These are phyloP conservation scores for Danionella dracula DNA, from an alignment of 2,797 vertebrate genomes.

Conservation along the genomic window DNA sequence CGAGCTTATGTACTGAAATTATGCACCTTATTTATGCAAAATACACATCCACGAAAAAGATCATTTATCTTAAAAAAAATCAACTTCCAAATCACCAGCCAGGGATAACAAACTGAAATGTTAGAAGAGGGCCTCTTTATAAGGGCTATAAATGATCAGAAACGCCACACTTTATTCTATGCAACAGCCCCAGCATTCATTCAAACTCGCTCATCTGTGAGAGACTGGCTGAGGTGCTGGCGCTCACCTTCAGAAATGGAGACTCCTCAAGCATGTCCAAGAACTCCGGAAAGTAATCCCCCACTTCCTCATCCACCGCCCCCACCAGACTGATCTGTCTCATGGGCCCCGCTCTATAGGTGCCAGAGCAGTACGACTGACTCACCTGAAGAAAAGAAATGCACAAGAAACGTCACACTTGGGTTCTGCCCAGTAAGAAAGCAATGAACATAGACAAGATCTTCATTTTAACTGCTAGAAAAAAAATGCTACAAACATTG, in stretches of 20 bases:
- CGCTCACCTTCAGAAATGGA: slow-evolving; percentile 90
- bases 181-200: not conserved
- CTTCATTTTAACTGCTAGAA: too few species aligned
- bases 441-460: not conserved
- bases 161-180: not conserved
- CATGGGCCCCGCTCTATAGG: slow-evolving; percentile 95
- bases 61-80: too few species aligned
- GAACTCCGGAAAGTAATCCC: slow-evolving; percentile 96
- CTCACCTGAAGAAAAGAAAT: slow-evolving; percentile 77
- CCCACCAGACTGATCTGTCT: slow-evolving; percentile 97
- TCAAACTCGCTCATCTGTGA: not conserved
- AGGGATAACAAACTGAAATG: too few species aligned
- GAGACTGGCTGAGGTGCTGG: not conserved
- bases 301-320: slow-evolving; percentile 96
- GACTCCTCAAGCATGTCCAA: slow-evolving; percentile 98
- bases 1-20: too few species aligned
- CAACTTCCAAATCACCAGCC: too few species aligned
- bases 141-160: too few species aligned
- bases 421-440: not conserved
- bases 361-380: slow-evolving; percentile 93
- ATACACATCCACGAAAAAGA: too few species aligned
- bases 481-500: too few species aligned
- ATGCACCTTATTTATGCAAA: too few species aligned
- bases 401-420: too few species aligned
- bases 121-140: too few species aligned